Base-by-base conservation (phyloP, 2,888 invertebrate species). In the Dinocampus coccinellae region DNA sequence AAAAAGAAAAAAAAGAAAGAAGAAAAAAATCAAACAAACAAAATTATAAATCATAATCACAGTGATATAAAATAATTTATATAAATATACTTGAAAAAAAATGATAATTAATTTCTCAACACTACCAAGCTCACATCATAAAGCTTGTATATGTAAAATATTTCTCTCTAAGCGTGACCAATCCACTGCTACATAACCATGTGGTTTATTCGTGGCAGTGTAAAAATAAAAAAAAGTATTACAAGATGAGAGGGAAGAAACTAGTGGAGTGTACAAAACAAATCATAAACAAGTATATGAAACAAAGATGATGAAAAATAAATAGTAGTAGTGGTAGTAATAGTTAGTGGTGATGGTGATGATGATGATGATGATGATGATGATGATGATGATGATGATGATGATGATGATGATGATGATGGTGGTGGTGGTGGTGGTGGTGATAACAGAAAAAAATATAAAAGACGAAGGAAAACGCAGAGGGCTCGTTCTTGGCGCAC, bases 401-500 rank as follows among this genome's bases (percentile, higher is more conserved):
- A n/a, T n/a, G n/a, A n/a, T n/a, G n/a, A n/a, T n/a, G n/a, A n/a
- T n/a, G n/a, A n/a, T n/a, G n/a, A n/a, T n/a, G n/a, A n/a, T n/a
- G n/a, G n/a, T n/a, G n/a, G n/a, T n/a, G n/a, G n/a, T n/a, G n/a
- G n/a, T n/a, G n/a, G n/a, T n/a, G n/a, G n/a, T n/a, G n/a, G n/a
- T n/a, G n/a, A n/a, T n/a, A n/a, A n/a, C n/a, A 68, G 72, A 63
- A 71, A 53, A 60, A 24, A 42, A 62, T 65, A 70, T 69, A 74
- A 66, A 67, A 67, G 66, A 66, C 70, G 69, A 73, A 69, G 73
- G 75, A 73, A 69, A 72, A 39, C 36, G 65, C 57, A 65, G 65
- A 62, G 73, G 60, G 74, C 71, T 69, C 24, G 65, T 60, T 36
- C 60, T 52, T 60, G 33, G 52, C 55, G n/a, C n/a, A n/a, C n/a